Percentiles rank a stretch among this genome's conserved stretches.
Conservation (phyloP, 2,113 vertebrate genomes). For the Vulpes lagopus region DNA sequence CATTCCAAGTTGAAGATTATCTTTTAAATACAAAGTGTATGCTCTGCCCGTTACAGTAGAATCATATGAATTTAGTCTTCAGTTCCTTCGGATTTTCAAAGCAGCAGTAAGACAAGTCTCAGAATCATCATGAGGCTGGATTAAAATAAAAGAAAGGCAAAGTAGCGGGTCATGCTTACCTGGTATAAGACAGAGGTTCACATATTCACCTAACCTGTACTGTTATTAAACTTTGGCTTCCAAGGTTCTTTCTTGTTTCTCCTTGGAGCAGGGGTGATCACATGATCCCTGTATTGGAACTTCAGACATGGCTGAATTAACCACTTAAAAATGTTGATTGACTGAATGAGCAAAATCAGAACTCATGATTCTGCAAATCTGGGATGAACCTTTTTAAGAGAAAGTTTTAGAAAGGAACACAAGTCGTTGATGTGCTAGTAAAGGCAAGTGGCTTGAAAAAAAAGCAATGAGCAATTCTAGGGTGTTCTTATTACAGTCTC, state of each 20-base stretch:
- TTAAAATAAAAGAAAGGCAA: constrained; percentile 58
- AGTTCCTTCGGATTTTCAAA: constrained; percentile 76
- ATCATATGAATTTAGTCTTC: neutral
- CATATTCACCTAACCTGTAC: rapidly evolving
- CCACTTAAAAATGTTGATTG: neutral
- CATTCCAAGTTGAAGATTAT: constrained; percentile 55
- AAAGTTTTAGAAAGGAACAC: neutral
- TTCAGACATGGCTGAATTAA: neutral
- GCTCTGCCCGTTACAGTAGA: neutral
- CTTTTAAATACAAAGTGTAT: constrained; percentile 65
- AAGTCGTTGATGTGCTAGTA: neutral
- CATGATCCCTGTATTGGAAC: neutral
- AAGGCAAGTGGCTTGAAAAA: constrained; percentile 38
- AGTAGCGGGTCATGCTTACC: neutral
- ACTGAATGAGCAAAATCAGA: neutral
- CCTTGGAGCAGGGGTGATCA: too few relatives aligned
- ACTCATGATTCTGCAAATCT: neutral
- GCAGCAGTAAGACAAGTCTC: constrained; percentile 89
- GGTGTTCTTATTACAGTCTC: neutral
- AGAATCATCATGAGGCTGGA: constrained; percentile 95
- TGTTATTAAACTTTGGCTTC: neutral
- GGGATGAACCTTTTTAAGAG: neutral
- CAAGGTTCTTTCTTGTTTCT: neutral
- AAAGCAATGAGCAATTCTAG: neutral
- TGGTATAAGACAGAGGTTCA: neutral